These are phyloP conservation scores for Drosophila ambigua DNA, from an alignment of 1,140 invertebrate species.

Conservation along the genomic window DNA sequence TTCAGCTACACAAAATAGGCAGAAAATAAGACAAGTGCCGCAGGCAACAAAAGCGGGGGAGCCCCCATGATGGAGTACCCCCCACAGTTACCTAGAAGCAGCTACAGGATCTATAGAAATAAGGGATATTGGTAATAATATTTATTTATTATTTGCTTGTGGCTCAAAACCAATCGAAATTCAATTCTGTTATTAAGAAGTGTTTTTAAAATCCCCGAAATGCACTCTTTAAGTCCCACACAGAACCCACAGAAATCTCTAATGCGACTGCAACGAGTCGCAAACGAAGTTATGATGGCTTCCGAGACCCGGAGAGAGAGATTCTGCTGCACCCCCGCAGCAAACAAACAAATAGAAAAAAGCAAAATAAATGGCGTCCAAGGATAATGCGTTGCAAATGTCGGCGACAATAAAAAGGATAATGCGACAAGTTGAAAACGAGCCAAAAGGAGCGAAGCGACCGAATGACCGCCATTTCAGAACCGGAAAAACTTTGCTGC, in stretches of 20 bases:
- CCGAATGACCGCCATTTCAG: conserved; percentile 69
- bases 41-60: not conserved
- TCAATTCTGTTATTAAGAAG: too few relatives aligned
- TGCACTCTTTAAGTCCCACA: conserved; percentile 1
- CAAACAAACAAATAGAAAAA: conserved; percentile 9
- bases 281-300: conserved; percentile 27
- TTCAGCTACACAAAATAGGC: conserved; percentile 39
- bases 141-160: too few relatives aligned
- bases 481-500: conserved; percentile 49
- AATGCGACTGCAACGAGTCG: conserved; percentile 14
- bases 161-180: too few relatives aligned
- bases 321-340: not conserved
- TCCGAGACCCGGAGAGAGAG: not conserved
- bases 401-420: conserved; percentile 75
- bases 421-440: conserved; percentile 77
- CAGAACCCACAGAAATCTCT: conserved; percentile 2
- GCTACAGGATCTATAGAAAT: too few relatives aligned
- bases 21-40: conserved; percentile 71
- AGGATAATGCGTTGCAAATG: conserved; percentile 70
- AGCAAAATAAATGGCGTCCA: conserved; percentile 43
- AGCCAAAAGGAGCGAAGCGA: conserved; percentile 50
- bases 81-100: too few relatives aligned
- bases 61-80: too few relatives aligned
- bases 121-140: not conserved
- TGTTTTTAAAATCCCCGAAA: not conserved